Evolutionary conservation across 2,113 vertebrate genomes (phyloP), one percentile per base, ranked within the genome.

Genomic region (Mesoclemmys tuberculata): DNA sequence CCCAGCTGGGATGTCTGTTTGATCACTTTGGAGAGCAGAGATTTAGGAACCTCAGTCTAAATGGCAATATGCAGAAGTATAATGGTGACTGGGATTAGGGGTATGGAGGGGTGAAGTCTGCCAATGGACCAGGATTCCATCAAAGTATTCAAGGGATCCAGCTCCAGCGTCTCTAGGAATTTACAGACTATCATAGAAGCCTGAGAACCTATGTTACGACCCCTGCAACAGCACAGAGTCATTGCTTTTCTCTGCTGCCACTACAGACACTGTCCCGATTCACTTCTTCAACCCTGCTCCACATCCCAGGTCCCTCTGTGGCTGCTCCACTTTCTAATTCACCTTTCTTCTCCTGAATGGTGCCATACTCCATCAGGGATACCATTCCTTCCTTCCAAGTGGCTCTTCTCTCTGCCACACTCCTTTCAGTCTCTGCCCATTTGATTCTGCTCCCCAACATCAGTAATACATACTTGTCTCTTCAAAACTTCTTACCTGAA

Each of bases 81-180:
- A 82, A 77, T 12, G 2, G 9, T 56, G 54, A 31, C 52, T 26
- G 52, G 78, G 79, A 84, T 31, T 49, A 88, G 11, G 6, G 87
- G 84, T 8, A 84, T 24, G 79, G 41, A 46, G 24, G 26, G 7
- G 41, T 13, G 74, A 77, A 46, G 74, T 26, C 74, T 46, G 74
- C 41, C 74, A 77, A 46, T 77, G 24, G 24, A 29, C 41, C 22
- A 12, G 11, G 24, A 75, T 75, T 75, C 41, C 74, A 27, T 27
- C 38, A 46, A 44, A 77, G 13, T 8, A 44, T 46, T 46, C 0
- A 0, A 52, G 61, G 41, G 44, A 2, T 44, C 31, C 46, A 21
- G 22, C 35, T 78, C 46, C 7, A 83, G 29, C 41, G 85, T 79
- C 46, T 78, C 0, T 0, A 3, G 8, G 14, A 81, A 89, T 46